A percentile compares a stretch with the other conserved stretches of the same genome.
Conservation (phyloP, 1,140 invertebrate species). For the Aporrectodea caliginosa region DNA sequence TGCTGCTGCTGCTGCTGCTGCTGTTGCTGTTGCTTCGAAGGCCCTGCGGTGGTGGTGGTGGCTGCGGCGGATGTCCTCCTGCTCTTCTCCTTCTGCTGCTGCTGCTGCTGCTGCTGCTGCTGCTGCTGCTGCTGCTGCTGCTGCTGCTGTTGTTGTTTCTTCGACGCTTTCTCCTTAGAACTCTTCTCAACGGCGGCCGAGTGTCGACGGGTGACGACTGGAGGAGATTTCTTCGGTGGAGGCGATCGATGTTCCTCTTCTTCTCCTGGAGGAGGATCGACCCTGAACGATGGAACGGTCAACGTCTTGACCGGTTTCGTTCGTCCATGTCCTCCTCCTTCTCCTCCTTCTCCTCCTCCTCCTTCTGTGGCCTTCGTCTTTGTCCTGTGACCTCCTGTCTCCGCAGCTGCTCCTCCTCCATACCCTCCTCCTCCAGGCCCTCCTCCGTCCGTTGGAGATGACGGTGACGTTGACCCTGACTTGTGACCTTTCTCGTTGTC, state of each 20-base stretch:
- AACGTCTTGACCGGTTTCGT: neutral
- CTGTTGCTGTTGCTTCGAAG: neutral
- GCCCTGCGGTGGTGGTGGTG: neutral
- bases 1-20: neutral
- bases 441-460: too few relatives aligned
- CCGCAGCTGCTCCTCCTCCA: neutral
- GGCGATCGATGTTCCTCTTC: too few relatives aligned
- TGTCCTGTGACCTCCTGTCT: neutral
- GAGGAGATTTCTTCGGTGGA: neutral
- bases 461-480: neutral
- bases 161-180: neutral
- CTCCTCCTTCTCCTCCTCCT: too few relatives aligned
- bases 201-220: neutral
- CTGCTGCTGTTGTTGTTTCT: neutral
- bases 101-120: neutral
- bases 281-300: conserved; percentile 1
- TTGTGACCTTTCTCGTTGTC: neutral
- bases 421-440: neutral
- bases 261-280: neutral
- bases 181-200: neutral
- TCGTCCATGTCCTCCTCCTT: neutral
- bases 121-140: neutral
- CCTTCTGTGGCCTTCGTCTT: neutral
- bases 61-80: neutral
- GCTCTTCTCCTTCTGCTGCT: too few relatives aligned